Evolutionary conservation across 2,797 vertebrate species (phyloP).

Genomic region (Chelonia mydas): DNA sequence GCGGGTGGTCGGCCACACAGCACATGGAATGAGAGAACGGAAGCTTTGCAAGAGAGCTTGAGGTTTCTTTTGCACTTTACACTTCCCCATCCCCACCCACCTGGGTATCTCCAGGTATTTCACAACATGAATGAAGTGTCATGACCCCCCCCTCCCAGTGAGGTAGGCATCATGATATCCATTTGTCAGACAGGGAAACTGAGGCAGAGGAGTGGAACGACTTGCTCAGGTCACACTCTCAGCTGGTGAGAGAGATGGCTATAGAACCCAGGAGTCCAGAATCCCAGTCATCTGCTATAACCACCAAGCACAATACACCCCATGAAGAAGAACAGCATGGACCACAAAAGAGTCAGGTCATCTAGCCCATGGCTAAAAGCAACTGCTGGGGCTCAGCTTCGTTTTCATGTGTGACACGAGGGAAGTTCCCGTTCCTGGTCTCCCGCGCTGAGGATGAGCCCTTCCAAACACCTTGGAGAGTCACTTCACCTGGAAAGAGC

Average conservation of each 20-base stretch:
- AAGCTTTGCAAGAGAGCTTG: background rate
- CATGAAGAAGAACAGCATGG: accelerated
- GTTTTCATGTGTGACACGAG: accelerated
- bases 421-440: background rate
- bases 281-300: accelerated
- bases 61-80: background rate
- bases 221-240: background rate
- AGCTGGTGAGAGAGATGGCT: background rate
- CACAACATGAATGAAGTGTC: background rate
- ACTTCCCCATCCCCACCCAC: background rate
- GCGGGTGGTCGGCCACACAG: background rate
- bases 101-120: background rate
- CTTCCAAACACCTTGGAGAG: background rate
- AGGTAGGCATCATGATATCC: accelerated
- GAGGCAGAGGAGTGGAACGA: background rate
- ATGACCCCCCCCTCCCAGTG: accelerated
- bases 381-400: background rate
- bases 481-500: accelerated
- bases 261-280: background rate
- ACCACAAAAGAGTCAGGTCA: background rate
- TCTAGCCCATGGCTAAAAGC: background rate
- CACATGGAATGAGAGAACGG: accelerated
- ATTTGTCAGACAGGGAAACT: accelerated
- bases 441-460: accelerated
- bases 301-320: background rate